phyloP scores from a whole-genome alignment of 2,888 invertebrate genomes.

The Phengaris arion region DNA sequence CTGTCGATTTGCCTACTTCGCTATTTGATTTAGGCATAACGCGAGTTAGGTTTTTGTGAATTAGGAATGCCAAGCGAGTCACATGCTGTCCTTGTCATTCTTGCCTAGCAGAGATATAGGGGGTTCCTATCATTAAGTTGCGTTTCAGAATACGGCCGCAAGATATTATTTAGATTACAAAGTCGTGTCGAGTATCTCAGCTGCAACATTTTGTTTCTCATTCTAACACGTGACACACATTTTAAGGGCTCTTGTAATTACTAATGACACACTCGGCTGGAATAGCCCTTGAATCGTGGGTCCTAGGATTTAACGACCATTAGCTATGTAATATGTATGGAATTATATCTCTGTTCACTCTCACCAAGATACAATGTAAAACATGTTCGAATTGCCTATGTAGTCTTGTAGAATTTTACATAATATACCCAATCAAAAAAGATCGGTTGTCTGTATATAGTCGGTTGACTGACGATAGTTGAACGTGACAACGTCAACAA shows the following conservation, averaged over 20 bases:
- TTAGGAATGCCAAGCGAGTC: too few species aligned
- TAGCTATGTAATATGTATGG: background rate
- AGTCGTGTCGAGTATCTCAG: background rate
- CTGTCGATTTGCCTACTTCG: too few species aligned
- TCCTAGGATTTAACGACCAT: conserved; percentile 14
- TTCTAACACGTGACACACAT: conserved; percentile 16
- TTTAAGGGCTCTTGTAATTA: conserved; percentile 27
- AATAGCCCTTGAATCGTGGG: conserved; percentile 25
- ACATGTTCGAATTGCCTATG: background rate
- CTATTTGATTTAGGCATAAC: too few species aligned
- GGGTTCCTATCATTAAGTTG: too few species aligned
- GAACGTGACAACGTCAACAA: too few species aligned
- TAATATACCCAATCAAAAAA: too few species aligned
- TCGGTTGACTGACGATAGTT: too few species aligned
- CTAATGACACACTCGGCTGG: conserved; percentile 30
- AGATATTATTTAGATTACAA: background rate
- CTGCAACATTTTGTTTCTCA: conserved; percentile 4
- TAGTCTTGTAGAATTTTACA: too few species aligned
- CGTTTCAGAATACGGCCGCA: background rate
- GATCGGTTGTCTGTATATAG: too few species aligned
- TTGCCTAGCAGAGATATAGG: too few species aligned
- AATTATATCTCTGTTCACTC: background rate
- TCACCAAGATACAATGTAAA: background rate
- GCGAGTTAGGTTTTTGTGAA: too few species aligned
- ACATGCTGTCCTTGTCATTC: too few species aligned